phyloP scores from a whole-genome alignment of 2,888 invertebrate genomes.

The Tenthredo scrophulariae region DNA sequence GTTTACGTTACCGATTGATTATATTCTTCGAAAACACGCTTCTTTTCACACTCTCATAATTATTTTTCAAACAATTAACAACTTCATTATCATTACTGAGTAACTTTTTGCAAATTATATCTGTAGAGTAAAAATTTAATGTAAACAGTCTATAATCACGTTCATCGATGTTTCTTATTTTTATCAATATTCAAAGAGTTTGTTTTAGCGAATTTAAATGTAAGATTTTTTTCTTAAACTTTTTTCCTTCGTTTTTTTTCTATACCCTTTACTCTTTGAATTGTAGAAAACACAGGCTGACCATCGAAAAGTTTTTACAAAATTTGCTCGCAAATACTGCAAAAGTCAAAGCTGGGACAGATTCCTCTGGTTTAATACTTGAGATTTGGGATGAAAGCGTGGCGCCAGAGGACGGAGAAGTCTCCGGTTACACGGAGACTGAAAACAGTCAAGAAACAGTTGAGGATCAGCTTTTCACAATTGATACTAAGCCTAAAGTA shows the following conservation, averaged over 20 bases:
- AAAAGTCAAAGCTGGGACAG: slow-evolving; percentile 58
- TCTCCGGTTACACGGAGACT: slow-evolving; percentile 53
- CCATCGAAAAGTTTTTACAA: slow-evolving; percentile 64
- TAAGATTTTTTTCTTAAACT: background rate
- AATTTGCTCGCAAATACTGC: slow-evolving; percentile 58
- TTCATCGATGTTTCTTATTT: background rate
- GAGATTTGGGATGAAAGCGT: slow-evolving; percentile 70
- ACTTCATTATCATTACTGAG: background rate
- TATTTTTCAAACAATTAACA: no score
- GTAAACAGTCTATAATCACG: background rate
- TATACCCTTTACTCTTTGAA: background rate
- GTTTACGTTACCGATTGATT: background rate
- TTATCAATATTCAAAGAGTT: background rate
- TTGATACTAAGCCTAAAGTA: slow-evolving; percentile 78
- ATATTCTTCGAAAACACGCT: background rate
- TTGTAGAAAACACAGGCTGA: slow-evolving; percentile 65
- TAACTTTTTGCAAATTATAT: background rate
- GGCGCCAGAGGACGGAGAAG: slow-evolving; percentile 54
- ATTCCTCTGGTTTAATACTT: slow-evolving; percentile 66
- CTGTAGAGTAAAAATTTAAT: background rate
- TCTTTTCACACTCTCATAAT: no score
- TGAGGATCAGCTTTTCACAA: slow-evolving; percentile 73
- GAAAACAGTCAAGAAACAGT: slow-evolving; percentile 57
- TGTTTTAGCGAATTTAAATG: background rate
- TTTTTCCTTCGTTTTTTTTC: background rate